phyloP scores from a whole-genome alignment of 2,113 vertebrate genomes.

The Paradisaea rubra region DNA sequence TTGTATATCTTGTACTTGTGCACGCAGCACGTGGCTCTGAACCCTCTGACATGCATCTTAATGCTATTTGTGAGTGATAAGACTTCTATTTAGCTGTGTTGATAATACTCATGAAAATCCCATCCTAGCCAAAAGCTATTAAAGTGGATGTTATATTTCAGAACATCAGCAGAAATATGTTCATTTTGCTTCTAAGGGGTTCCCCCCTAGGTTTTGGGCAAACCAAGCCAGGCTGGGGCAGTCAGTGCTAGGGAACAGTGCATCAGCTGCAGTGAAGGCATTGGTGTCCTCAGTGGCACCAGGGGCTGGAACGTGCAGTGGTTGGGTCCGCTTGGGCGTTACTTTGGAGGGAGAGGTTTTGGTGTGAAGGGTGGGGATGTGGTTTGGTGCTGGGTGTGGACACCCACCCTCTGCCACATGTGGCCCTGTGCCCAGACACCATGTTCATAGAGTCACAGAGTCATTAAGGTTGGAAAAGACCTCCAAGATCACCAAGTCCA shows the following conservation, averaged over 20 bases:
- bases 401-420: fast-evolving
- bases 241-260: too few species aligned
- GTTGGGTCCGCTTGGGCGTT: fast-evolving
- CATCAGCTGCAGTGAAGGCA: not conserved
- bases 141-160: not conserved
- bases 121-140: not conserved
- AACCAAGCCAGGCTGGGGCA: not conserved
- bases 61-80: not conserved
- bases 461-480: not conserved
- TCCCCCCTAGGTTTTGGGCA: not conserved
- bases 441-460: not conserved
- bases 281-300: not conserved
- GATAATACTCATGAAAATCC: not conserved
- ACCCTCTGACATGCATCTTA: not conserved
- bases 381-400: fast-evolving
- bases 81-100: not conserved
- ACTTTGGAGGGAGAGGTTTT: not conserved
- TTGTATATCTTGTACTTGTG: not conserved
- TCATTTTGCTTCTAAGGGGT: not conserved
- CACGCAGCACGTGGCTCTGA: not conserved
- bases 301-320: not conserved
- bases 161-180: not conserved
- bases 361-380: not conserved
- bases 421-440: not conserved
- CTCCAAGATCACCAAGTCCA: not conserved